Evolutionary conservation across 2,888 invertebrate genomes (phyloP).

Genomic region (Pantelozetes paolii): DNA sequence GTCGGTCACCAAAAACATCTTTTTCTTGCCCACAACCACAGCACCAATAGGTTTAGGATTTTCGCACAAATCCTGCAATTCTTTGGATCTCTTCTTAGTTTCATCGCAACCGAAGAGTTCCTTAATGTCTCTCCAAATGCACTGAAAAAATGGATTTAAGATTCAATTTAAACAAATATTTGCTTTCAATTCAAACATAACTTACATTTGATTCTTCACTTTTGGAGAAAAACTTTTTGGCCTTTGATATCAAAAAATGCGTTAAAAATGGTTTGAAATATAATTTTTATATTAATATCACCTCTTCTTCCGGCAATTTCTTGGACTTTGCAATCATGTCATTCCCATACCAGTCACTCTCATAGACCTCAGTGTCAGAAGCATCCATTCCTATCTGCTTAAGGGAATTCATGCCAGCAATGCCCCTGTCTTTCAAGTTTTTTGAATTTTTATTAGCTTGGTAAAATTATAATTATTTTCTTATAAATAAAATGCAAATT

Average conservation of each 20-base stretch:
- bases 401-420: background rate
- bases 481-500: background rate
- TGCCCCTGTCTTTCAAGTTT: too few relatives aligned
- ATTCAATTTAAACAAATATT: background rate
- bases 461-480: too few relatives aligned
- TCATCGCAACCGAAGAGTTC: background rate
- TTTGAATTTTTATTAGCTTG: too few relatives aligned
- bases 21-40: background rate
- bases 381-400: background rate
- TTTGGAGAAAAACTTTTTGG: background rate
- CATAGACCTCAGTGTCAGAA: background rate
- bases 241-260: background rate
- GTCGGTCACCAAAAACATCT: background rate
- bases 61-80: background rate
- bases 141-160: background rate
- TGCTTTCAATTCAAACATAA: background rate
- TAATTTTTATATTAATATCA: background rate
- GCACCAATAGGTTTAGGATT: background rate
- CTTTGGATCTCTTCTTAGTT: background rate
- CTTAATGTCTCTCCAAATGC: constrained; percentile 15
- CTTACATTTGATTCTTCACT: background rate
- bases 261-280: too few relatives aligned
- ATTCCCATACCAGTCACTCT: background rate
- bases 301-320: background rate
- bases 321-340: background rate